phyloP scores from a whole-genome alignment of 2,797 vertebrate genomes.

The Bradypodion pumilum region DNA sequence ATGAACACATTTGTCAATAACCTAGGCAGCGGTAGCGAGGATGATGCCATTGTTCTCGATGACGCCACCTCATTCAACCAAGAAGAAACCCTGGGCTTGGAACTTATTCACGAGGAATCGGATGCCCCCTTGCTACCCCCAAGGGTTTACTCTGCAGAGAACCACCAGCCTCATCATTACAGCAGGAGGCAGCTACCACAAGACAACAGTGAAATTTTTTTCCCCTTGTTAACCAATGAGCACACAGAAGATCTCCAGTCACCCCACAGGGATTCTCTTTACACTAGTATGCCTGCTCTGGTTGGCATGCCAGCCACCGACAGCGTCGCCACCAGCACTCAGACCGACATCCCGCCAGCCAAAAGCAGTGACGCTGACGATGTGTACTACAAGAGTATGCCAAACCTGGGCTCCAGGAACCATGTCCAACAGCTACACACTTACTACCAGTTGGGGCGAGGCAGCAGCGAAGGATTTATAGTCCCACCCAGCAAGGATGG shows the following conservation, averaged over 20 bases:
- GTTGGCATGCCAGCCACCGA: slow-evolving; percentile 81
- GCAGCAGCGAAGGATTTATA: slow-evolving; percentile 97
- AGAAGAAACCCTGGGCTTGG: slow-evolving; percentile 89
- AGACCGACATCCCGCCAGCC: slow-evolving; percentile 83
- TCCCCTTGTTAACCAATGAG: slow-evolving; percentile 93
- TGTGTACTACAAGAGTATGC: slow-evolving; percentile 99
- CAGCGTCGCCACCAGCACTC: slow-evolving; percentile 78
- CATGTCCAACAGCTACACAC: slow-evolving; percentile 94
- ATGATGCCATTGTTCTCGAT: slow-evolving; percentile 80
- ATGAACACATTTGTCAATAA: slow-evolving; percentile 97
- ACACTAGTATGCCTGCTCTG: slow-evolving; percentile 94
- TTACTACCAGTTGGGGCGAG: slow-evolving; percentile 95
- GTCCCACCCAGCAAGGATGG: slow-evolving; percentile 92
- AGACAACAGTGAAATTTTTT: slow-evolving; percentile 97
- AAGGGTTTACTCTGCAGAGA: slow-evolving; percentile 79
- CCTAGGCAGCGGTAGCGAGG: slow-evolving; percentile 88
- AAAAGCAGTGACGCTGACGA: slow-evolving; percentile 88
- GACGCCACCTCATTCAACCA: slow-evolving; percentile 87
- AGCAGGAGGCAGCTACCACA: slow-evolving; percentile 88
- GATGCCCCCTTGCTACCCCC: slow-evolving; percentile 90
- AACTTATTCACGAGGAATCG: slow-evolving; percentile 93
- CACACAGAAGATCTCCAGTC: slow-evolving; percentile 89
- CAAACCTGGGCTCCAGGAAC: slow-evolving; percentile 93
- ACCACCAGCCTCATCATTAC: slow-evolving; percentile 86
- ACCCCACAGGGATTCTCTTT: slow-evolving; percentile 93